phyloP scores from a whole-genome alignment of 2,888 invertebrate genomes.

The Dasysyrphus albostriatus region DNA sequence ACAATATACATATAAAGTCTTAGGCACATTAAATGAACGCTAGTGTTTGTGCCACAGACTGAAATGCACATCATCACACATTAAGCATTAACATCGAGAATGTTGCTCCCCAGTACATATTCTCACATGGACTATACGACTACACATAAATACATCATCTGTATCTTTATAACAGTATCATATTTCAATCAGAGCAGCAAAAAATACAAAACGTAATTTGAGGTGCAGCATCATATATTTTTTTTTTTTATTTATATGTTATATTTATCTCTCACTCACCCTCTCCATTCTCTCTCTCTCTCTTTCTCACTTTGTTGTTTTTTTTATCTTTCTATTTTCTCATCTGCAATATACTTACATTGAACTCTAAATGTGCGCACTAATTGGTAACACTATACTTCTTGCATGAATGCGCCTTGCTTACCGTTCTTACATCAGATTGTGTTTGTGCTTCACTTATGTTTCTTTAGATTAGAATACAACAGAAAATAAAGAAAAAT shows the following conservation, averaged over 20 bases:
- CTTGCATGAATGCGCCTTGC: constrained; percentile 69
- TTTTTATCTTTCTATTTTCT: neutral
- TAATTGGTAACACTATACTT: constrained; percentile 71
- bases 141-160: constrained; percentile 23
- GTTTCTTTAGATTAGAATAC: constrained; percentile 34
- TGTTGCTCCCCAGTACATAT: neutral
- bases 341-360: constrained; percentile 54
- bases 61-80: constrained; percentile 10
- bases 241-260: neutral
- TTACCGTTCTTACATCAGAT: constrained; percentile 70
- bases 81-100: constrained; percentile 10
- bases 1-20: neutral
- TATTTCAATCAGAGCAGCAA: constrained; percentile 51
- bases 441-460: constrained; percentile 42
- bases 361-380: constrained; percentile 72
- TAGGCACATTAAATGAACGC: neutral
- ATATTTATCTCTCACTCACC: neutral
- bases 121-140: neutral
- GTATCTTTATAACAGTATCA: constrained; percentile 46
- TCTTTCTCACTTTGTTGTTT: neutral
- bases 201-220: constrained; percentile 54
- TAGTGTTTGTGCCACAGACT: neutral
- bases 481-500: constrained; percentile 4
- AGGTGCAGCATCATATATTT: constrained; percentile 39
- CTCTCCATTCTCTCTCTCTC: neutral